Evolutionary conservation across 2,797 vertebrate species (phyloP), one percentile per base, ranked within the genome.

Genomic region (Prunella strophiata): DNA sequence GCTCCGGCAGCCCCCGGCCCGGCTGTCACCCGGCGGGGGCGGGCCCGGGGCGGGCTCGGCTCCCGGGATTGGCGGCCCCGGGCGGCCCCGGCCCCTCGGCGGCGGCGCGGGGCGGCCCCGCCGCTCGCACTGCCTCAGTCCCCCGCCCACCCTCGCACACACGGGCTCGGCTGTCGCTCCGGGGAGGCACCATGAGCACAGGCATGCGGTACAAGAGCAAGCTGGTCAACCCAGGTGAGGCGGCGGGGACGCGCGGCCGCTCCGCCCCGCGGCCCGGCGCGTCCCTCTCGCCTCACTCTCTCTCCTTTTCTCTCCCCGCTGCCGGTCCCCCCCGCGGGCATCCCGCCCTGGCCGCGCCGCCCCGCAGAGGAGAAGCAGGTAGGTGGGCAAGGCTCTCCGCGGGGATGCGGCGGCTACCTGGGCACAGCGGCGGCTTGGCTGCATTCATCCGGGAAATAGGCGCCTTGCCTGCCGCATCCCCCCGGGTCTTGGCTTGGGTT

Each of bases 201-300:
- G 99, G 97, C 98, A 98, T 98, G 97, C 98, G 99, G 81, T 99
- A 99, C 98, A 99, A 99, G 96, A 99, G 98, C 98, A 98, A 99
- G 94, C 98, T 98, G 97, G 98, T 98, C 6, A 99, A 99, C 98
- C 98, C 99, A 98, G 99, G 99, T 99, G 98, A 98, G 98, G 82
- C 85, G 89, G 76, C 42, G 85, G 89, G 86, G 58, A 14, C 73
- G 55, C 36, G 65, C 81, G 88, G 85, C 38, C 65, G 47, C 73
- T 70, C 65, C 95, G 43, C 86, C 74, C 85, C 91, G 87, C 91
- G 66, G 88, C 67, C 81, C 95, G 87, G 81, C 90, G 96, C 72
- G 45, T 21, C 75, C 86, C 89, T 45, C 76, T 13, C 77, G 79
- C 75, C 72, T 93, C 77, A 61, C 81, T 17, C 15, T 88, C 43